phyloP scores from a whole-genome alignment of 2,797 vertebrate species.

The Xerus rutilus region DNA sequence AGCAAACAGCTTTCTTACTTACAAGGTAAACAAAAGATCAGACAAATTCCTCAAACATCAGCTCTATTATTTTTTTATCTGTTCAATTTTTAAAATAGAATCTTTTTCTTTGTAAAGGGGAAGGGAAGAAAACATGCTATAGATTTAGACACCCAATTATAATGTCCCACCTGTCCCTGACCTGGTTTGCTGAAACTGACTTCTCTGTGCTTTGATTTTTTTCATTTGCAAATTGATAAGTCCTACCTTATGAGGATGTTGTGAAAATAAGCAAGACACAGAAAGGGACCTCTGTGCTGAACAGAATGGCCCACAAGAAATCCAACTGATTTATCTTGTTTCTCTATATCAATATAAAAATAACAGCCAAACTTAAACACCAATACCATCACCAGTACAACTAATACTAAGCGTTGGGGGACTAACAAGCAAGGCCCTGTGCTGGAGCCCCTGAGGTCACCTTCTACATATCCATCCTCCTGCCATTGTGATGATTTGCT shows the following conservation, averaged over 20 bases:
- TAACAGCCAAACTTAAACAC: not conserved
- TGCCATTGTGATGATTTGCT: not conserved
- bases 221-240: not conserved
- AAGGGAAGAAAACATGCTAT: not conserved
- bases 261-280: not conserved
- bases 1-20: not conserved
- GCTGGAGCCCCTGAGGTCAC: not conserved
- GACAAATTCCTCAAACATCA: not conserved
- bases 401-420: not conserved
- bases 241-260: not conserved
- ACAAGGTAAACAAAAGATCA: not conserved
- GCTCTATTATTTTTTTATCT: not conserved
- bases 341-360: not conserved
- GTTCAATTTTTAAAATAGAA: not conserved
- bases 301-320: not conserved
- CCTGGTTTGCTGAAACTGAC: constrained; percentile 3
- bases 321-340: not conserved
- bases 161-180: not conserved
- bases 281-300: not conserved
- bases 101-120: not conserved
- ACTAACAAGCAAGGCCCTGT: not conserved
- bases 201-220: constrained; percentile 27
- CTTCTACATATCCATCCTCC: not conserved
- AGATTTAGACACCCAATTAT: not conserved
- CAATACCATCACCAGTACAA: not conserved